These are phyloP conservation scores for Esox lucius DNA, from an alignment of 2,797 vertebrate genomes.

Conservation along the genomic window DNA sequence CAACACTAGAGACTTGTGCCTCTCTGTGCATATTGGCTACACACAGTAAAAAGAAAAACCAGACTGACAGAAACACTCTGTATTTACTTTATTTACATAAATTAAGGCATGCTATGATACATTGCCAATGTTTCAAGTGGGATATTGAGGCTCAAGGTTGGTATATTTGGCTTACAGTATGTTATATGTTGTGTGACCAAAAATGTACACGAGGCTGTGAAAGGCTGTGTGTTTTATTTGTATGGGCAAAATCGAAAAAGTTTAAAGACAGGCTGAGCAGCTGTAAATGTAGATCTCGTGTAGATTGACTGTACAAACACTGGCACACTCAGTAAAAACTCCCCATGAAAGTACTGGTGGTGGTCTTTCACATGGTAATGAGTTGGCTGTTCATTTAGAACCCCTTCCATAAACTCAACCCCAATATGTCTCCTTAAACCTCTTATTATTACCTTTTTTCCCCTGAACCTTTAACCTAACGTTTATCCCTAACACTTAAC, in stretches of 20 bases:
- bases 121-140: background rate
- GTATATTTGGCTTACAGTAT: too few species aligned
- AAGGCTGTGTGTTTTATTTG: too few species aligned
- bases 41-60: background rate
- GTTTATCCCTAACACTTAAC: too few species aligned
- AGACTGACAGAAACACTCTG: background rate
- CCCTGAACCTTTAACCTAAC: background rate
- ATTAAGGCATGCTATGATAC: background rate
- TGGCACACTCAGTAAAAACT: background rate
- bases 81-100: background rate
- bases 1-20: constrained; percentile 55
- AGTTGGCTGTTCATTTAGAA: background rate
- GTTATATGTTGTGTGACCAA: too few species aligned
- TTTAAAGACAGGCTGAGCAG: background rate
- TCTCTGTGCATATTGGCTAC: constrained; percentile 60
- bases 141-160: too few species aligned
- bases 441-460: background rate
- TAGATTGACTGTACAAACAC: constrained; percentile 2
- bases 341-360: background rate
- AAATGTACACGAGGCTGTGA: too few species aligned
- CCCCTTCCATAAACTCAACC: constrained; percentile 1
- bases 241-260: too few species aligned
- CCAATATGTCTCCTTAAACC: too few species aligned
- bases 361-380: background rate
- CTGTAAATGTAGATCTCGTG: background rate